Evolutionary conservation across 2,113 vertebrate genomes (phyloP), one percentile per base, ranked within the genome.

Genomic region (Coracopsis vasa): DNA sequence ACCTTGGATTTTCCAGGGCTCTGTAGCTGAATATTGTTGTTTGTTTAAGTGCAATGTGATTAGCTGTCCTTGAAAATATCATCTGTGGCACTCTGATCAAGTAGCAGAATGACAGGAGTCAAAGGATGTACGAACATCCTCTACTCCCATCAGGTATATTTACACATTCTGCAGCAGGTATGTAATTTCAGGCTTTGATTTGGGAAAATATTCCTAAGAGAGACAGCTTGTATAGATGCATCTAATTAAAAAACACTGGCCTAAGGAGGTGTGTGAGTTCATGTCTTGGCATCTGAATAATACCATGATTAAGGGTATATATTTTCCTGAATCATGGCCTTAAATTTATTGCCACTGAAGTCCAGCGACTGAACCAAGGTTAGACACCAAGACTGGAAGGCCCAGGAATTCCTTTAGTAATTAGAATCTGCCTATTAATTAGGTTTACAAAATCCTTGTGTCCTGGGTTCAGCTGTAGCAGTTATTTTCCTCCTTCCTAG

Each of bases 21-120:
- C 15, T 64, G 47, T 47, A 93, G 77, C 19, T 93, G 86, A 89
- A 72, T 67, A 74, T n/a, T 86, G 42, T 88, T 90, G 60, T 86
- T 95, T 16, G 5, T 69, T 86, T 51, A 81, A 89, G 74, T 80
- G 53, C n/a, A 80, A 18, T 58, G 44, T 72, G 81, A 83, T 93
- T 90, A 90, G 21, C 62, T 90, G 41, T 66, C 85, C 92, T 96
- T 95, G 86, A 72, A 96, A 92, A 88, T 72, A 66, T 47, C 20
- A 54, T 67, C 28, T 75, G 16, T 80, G 41, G 39, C 44, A 65
- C 69, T 78, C 14, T 80, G 45, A 69, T 65, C 0, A 0, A 29
- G 42, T 41, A 88, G 61, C 21, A 84, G 47, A 92, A 78, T 5
- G 7, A 65, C 65, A 84, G 61, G 48, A 91, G 64, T 62, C 4